Conservation (phyloP, 1,140 invertebrate genomes). For the Neomicropteryx cornuta region DNA sequence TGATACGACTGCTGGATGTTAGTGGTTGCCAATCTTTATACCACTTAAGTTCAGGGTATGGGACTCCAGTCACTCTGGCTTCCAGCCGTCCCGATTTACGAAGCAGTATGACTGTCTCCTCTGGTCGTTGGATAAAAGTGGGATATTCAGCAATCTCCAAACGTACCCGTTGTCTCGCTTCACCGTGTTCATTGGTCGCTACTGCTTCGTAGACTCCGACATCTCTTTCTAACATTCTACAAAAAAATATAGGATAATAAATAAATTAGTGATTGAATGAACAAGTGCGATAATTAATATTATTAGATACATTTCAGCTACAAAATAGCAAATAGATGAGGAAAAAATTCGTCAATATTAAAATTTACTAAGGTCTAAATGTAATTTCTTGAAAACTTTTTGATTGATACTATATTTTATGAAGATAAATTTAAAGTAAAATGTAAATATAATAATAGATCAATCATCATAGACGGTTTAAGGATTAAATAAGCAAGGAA, state of each 20-base stretch:
- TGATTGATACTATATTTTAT: too few relatives aligned
- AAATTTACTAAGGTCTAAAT: too few relatives aligned
- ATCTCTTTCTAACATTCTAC: constrained; percentile 76
- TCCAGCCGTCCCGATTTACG: constrained; percentile 64
- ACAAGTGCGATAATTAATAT: too few relatives aligned
- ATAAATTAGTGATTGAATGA: too few relatives aligned
- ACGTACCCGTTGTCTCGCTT: constrained; percentile 70
- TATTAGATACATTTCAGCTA: too few relatives aligned
- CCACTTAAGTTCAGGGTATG: constrained; percentile 92
- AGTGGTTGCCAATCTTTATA: constrained; percentile 94
- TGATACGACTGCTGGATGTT: constrained; percentile 65
- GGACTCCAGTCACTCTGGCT: constrained; percentile 80
- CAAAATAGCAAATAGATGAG: too few relatives aligned
- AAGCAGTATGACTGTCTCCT: constrained; percentile 69
- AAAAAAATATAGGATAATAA: constrained; percentile 11
- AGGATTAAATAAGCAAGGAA: too few relatives aligned
- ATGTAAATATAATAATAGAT: too few relatives aligned
- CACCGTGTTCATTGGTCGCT: constrained; percentile 87
- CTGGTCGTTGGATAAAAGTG: constrained; percentile 72
- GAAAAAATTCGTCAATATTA: too few relatives aligned
- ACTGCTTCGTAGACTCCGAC: constrained; percentile 90
- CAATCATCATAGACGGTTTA: too few relatives aligned
- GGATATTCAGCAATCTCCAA: constrained; percentile 88
- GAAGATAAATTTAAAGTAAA: too few relatives aligned
- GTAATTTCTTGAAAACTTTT: too few relatives aligned